Base-by-base conservation (phyloP, 2,888 invertebrate species). In the Aleiodes leptofemur region DNA sequence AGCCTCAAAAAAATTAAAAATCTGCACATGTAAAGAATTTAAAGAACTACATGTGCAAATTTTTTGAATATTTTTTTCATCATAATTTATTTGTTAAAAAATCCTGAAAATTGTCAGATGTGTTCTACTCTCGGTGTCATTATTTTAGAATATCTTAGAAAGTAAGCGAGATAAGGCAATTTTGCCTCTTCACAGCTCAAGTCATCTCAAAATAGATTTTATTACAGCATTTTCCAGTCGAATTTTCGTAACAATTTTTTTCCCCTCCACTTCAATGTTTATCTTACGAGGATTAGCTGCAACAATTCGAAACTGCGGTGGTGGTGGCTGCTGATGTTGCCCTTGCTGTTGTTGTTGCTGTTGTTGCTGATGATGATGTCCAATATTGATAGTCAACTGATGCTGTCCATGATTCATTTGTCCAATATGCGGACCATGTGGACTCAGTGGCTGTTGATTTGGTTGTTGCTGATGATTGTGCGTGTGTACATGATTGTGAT, bases 401-500 rank as follows among this genome's bases (percentile, higher is more conserved):
- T 86, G 86, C 76, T 85, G 86, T 77, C 82, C 83, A 77, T 85
- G 84, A 79, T 85, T 84, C 55, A 84, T 82, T 76, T 87, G 88
- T 78, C 86, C 86, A 70, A 88, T 80, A 76, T 88, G 88, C 50
- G 70, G 66, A 51, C 81, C 83, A 69, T 84, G 85, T 14, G 88
- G 87, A 76, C 87, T 87, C 14, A 86, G 82, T 61, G 87, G 82
- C 57, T 84, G 84, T 48, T 86, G 86, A 61, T 86, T 83, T 57
- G 84, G 83, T 51, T 84, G 85, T 70, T 86, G 85, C 34, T 86
- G 88, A 82, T 87, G 86, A 77, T 84, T 84, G 80, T 84, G 84
- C 76, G 83, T 82, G 79, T 87, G 87, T 82, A 86, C 85, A 82
- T 87, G 88, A 79, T 82, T 82, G 79, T 87, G 87, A 81, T 86